Conservation (phyloP, 2,113 vertebrate genomes). For the Aegotheles bennettii region DNA sequence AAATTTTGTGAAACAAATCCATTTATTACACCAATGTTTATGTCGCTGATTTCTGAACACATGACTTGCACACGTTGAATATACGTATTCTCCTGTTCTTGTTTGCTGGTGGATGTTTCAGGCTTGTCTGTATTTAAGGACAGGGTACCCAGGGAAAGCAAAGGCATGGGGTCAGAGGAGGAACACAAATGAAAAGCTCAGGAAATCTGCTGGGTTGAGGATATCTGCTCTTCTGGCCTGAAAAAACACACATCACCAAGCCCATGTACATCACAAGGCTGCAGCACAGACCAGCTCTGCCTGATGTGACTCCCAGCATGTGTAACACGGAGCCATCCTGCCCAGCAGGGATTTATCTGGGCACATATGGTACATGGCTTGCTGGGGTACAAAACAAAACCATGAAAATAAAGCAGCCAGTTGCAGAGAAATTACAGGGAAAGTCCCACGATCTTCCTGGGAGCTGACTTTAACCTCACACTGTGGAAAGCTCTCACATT, state of each 20-base stretch:
- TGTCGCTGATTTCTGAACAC: neutral
- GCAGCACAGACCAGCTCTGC: neutral
- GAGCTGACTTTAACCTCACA: neutral
- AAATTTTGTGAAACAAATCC: neutral
- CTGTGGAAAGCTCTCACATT: neutral
- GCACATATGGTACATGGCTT: neutral
- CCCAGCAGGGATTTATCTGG: neutral
- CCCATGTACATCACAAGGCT: neutral
- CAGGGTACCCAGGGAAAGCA: rapidly evolving
- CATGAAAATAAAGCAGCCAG: neutral
- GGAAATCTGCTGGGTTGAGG: neutral
- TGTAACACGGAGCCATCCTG: neutral
- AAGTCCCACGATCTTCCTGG: neutral
- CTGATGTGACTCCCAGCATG: rapidly evolving
- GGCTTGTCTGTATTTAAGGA: neutral
- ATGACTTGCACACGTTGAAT: neutral
- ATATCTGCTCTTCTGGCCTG: neutral
- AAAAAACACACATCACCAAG: neutral
- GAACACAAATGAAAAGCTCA: neutral
- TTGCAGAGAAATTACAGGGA: neutral
- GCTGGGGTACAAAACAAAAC: neutral
- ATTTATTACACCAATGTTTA: neutral
- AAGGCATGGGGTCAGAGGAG: rapidly evolving
- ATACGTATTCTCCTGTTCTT: neutral
- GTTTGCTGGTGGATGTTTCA: neutral